These are phyloP conservation scores for Rotaria magnacalcarata DNA, from an alignment of 2,888 invertebrate species.

Conservation along the genomic window DNA sequence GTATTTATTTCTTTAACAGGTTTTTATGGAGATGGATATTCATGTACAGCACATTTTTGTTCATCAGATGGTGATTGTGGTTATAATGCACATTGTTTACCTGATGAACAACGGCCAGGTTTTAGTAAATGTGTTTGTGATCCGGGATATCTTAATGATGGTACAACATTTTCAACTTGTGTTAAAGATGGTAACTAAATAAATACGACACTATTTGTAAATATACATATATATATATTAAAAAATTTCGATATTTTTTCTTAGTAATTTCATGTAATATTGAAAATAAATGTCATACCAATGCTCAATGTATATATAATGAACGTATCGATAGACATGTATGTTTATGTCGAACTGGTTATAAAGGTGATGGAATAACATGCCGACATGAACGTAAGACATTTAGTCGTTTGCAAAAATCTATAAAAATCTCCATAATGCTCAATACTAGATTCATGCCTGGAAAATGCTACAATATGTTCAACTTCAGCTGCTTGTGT, in stretches of 20 bases:
- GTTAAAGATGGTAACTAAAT: conserved; percentile 38
- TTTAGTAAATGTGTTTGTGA: conserved; percentile 43
- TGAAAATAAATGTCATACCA: conserved; percentile 43
- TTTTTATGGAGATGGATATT: conserved; percentile 44
- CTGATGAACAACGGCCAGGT: conserved; percentile 34
- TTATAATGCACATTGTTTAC: conserved; percentile 41
- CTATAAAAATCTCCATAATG: too few species aligned
- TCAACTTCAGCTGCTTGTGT: conserved; percentile 65
- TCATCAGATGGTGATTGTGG: conserved; percentile 41
- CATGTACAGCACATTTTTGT: conserved; percentile 44
- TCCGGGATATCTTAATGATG: conserved; percentile 43
- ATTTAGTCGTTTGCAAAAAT: background rate
- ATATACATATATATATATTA: too few species aligned
- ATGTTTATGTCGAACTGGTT: conserved; percentile 57
- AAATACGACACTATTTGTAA: too few species aligned
- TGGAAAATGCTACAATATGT: conserved; percentile 64
- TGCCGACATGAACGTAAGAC: conserved; percentile 51
- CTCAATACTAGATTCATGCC: conserved; percentile 63
- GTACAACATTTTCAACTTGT: conserved; percentile 43
- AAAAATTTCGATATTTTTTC: background rate
- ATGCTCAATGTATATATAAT: conserved; percentile 43
- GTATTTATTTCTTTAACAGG: background rate
- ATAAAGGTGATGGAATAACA: conserved; percentile 54
- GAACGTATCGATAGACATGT: conserved; percentile 46
- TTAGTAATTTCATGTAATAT: conserved; percentile 43